These are phyloP conservation scores for Okamejei kenojei DNA, from an alignment of 2,797 vertebrate genomes.

Conservation along the genomic window DNA sequence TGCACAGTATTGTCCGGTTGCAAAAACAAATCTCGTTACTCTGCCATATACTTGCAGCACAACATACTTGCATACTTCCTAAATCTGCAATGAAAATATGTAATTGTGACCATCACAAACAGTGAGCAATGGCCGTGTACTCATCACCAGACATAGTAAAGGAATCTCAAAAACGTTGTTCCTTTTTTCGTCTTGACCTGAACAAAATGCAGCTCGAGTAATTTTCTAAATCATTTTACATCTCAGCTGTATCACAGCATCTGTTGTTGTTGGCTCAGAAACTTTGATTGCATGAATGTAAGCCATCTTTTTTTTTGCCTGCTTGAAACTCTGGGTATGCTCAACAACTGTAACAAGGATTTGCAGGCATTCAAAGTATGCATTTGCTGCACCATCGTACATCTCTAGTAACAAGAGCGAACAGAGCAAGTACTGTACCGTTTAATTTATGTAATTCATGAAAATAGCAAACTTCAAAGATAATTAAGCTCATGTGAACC, in stretches of 20 bases:
- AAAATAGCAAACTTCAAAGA: constrained; percentile 2
- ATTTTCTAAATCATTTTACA: constrained; percentile 62
- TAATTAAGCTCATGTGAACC: not conserved
- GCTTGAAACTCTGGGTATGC: constrained; percentile 74
- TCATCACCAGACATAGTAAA: constrained; percentile 42
- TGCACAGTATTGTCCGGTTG: too few relatives aligned
- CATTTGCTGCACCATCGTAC: constrained; percentile 67
- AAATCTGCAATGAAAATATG: not conserved
- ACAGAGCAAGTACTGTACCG: constrained; percentile 55
- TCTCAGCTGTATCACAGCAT: constrained; percentile 75
- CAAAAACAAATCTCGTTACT: too few relatives aligned
- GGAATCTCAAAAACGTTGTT: constrained; percentile 40
- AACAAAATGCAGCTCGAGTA: constrained; percentile 51
- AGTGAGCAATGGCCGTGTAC: not conserved
- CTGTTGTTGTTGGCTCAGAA: constrained; percentile 80
- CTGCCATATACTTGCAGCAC: too few relatives aligned
- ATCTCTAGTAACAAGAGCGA: constrained; percentile 68
- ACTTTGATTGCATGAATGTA: constrained; percentile 68
- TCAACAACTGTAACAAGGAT: constrained; percentile 80
- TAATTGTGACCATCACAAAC: not conserved
- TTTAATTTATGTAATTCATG: constrained; percentile 36
- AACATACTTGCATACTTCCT: too few relatives aligned
- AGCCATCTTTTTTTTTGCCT: constrained; percentile 62
- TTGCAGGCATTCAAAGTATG: constrained; percentile 76
- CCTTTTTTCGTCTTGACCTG: constrained; percentile 48